Evolutionary conservation across 2,113 vertebrate species (phyloP), one percentile per base, ranked within the genome.

Genomic region (Himantopus leucocephalus): DNA sequence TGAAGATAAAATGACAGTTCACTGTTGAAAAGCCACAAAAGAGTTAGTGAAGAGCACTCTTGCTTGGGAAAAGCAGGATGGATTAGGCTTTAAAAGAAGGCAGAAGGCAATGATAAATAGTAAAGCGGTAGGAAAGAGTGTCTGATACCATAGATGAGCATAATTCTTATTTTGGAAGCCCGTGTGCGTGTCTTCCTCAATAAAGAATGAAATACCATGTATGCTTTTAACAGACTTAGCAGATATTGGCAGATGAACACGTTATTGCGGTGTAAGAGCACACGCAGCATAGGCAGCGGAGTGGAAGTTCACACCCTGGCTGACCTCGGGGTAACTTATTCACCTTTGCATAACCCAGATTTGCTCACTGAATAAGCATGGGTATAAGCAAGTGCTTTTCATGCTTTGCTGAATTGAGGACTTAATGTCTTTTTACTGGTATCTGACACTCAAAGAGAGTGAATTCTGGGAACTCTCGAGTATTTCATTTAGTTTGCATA

Each of bases 301-400:
- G 88, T 91, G 91, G 92, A 95, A 96, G 93, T 91, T 92, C 75
- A 58, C 86, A 92, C 89, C 68, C 86, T 89, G 93, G 17, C 83
- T 97, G 93, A 96, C 94, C 96, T 91, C 37, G 0, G 89, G n/a
- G 64, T 97, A 92, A 84, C 91, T 95, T 89, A n/a, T 34, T 97
- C 91, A 95, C 96, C 85, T 96, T 77, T 84, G 79, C 64, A 72
- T 91, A 95, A 96, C 96, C 94, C 92, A 93, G 53, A 86, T 85
- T 67, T 63, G 13, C 79, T 91, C 8, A 0, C 58, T 91, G 90
- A 88, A 91, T 88, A 72, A 93, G 90, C 91, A 62, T 58, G 68
- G 43, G 58, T 89, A 62, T 90, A 88, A 97, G 86, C 83, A 85
- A 94, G 74, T 77, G 89, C 75, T 96, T 94, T 97, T 95, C 91